Conservation (phyloP, 2,888 invertebrate species). For the Sesia bembeciformis region DNA sequence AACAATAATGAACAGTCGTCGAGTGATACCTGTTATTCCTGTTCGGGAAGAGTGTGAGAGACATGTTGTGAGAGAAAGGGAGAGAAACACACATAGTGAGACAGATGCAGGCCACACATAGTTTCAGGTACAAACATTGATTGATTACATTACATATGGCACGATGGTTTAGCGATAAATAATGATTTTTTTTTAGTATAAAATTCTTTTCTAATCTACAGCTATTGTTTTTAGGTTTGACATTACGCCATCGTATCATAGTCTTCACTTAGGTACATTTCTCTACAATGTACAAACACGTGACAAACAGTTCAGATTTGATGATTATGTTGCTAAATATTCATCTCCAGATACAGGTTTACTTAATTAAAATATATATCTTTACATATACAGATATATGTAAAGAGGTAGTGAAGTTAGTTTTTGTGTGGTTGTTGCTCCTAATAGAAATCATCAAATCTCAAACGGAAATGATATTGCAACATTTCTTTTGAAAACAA, state of each 20-base stretch:
- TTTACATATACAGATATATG: no score
- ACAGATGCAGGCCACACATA: constrained; percentile 68
- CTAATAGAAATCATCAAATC: no score
- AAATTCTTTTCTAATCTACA: no score
- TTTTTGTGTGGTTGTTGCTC: no score
- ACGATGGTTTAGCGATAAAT: neutral
- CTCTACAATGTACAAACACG: no score
- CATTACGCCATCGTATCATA: neutral
- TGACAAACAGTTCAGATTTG: no score
- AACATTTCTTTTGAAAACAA: no score
- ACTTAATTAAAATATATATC: no score
- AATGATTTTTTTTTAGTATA: neutral
- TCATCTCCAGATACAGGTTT: no score
- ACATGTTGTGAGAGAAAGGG: constrained; percentile 68
- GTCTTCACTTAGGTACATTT: neutral
- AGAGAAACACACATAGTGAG: constrained; percentile 72
- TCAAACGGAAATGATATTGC: no score
- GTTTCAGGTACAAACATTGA: neutral
- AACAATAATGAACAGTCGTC: constrained; percentile 32
- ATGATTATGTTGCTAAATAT: no score
- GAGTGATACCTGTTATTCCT: constrained; percentile 73
- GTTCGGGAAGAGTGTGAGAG: constrained; percentile 66
- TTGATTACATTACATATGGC: neutral
- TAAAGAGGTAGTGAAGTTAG: no score
- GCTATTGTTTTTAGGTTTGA: neutral